Evolutionary conservation across 2,888 invertebrate genomes (phyloP), one percentile per base, ranked within the genome.

Genomic region (Teinopalpus imperialis): DNA sequence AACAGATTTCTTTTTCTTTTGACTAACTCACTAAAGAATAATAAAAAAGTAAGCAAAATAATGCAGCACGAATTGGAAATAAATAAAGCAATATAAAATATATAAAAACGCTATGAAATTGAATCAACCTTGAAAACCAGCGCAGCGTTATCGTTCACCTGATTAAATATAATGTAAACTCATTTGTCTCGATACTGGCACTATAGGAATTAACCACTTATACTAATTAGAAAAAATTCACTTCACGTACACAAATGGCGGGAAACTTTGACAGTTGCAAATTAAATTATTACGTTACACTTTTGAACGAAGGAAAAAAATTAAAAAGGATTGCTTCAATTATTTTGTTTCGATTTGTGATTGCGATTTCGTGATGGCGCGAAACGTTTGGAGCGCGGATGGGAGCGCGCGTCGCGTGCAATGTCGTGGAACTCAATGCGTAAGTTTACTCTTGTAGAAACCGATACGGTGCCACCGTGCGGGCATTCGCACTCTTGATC

Each of bases 391-490:
- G 67, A 69, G 70, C 79, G 80, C 76, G 74, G 41, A 52, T 62
- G 64, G 68, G 74, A 66, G 74, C 82, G 83, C 72, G 83, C 82
- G 83, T 78, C 82, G 82, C 82, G 81, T 78, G 80, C 74, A 53
- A 54, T 59, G 70, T 55, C 75, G 69, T 52, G 54, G 66, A 63
- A 69, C 75, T 69, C 63, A 79, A 78, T 83, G 82, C 72, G 73
- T 71, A 29, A 51, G 56, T 65, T 63, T 71, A 71, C 72, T 69
- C 65, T 67, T 54, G 56, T 66, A 66, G 74, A 71, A 74, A 75
- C 68, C 43, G 43, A 55, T 44, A 46, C 53, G 45, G 53, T 48
- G 53, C 45, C 54, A 53, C 54, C 52, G 34, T 30, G 13, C 12
- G n/a, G 29, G 24, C 20, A 0, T 29, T 27, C 6, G 3, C 10